Evolutionary conservation across 2,113 vertebrate species (phyloP).

Genomic region (Eptesicus fuscus): DNA sequence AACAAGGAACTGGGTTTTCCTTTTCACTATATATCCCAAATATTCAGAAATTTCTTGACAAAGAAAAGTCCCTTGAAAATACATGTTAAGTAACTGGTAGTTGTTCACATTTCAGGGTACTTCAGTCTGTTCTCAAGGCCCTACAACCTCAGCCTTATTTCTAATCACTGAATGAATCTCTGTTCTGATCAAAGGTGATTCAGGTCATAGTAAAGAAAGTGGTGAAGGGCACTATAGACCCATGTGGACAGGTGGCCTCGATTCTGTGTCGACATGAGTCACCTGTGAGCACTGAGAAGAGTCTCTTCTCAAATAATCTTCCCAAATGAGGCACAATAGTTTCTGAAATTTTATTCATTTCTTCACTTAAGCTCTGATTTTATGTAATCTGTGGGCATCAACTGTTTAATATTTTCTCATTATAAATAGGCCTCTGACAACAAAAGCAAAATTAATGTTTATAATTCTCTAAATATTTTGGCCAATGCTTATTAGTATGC

Average conservation of each 20-base stretch:
- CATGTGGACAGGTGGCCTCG: background rate
- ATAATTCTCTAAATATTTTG: background rate
- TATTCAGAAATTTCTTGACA: background rate
- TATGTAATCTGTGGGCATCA: background rate
- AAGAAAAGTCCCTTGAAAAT: background rate
- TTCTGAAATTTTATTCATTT: background rate
- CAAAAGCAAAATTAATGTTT: background rate
- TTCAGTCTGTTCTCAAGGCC: background rate
- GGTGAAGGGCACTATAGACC: fast-evolving
- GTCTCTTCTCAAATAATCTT: background rate
- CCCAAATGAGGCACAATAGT: background rate
- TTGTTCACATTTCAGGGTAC: background rate
- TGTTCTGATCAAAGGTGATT: background rate
- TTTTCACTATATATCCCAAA: background rate
- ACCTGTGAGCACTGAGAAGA: background rate
- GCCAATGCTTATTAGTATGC: background rate
- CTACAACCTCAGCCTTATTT: background rate
- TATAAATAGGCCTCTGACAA: background rate
- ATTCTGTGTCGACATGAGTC: background rate
- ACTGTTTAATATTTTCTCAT: background rate
- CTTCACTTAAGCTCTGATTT: background rate
- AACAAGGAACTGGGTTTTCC: background rate
- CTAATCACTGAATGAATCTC: background rate
- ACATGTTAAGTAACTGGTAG: background rate
- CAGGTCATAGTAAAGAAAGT: fast-evolving